Conservation (phyloP, 2,797 vertebrate species). For the Gymnodraco acuticeps region DNA sequence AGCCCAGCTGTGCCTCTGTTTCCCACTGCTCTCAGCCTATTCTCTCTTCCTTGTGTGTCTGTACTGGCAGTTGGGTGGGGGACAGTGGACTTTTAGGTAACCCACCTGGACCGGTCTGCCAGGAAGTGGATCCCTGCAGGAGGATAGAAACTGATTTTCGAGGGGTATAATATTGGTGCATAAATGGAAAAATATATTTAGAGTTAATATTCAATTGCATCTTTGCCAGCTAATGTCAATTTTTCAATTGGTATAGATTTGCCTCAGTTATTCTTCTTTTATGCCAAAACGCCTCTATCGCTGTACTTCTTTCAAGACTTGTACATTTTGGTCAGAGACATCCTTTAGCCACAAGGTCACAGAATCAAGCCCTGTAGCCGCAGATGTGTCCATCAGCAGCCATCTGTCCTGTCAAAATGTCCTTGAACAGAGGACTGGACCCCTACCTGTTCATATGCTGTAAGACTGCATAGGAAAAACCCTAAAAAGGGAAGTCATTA, state of each 20-base stretch:
- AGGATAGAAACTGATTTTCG: constrained; percentile 4
- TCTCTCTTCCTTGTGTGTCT: constrained; percentile 40
- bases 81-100: constrained; percentile 25
- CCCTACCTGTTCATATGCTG: constrained; percentile 56
- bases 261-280: not conserved
- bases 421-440: constrained; percentile 64
- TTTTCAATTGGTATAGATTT: not conserved
- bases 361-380: constrained; percentile 60
- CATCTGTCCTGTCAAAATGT: constrained; percentile 74
- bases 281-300: constrained; percentile 15
- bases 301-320: constrained; percentile 48
- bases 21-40: constrained; percentile 44
- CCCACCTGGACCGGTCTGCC: constrained; percentile 48
- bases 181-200: constrained; percentile 6
- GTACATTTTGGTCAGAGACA: constrained; percentile 49
- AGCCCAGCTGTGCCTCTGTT: constrained; percentile 69
- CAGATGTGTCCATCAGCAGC: constrained; percentile 74
- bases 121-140: constrained; percentile 10
- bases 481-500: constrained; percentile 32
- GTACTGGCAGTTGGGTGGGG: constrained; percentile 14
- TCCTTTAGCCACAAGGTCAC: constrained; percentile 69
- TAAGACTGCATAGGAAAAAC: constrained; percentile 39
- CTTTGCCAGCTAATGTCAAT: not conserved
- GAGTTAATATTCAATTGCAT: not conserved
- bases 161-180: constrained; percentile 1